Evolutionary conservation across 2,888 invertebrate genomes (phyloP).

Genomic region (Erebia palarica): DNA sequence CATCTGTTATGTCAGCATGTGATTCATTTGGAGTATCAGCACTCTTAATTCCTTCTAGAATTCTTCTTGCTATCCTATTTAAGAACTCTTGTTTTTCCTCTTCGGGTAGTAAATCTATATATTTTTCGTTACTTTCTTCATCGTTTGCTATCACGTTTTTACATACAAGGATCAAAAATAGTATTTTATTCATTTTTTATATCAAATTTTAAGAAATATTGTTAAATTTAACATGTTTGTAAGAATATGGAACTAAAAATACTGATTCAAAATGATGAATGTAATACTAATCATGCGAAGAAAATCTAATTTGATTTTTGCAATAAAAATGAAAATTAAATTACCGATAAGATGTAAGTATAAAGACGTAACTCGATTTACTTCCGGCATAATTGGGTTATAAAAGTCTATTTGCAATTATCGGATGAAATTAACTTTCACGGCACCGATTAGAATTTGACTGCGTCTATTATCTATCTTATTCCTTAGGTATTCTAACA

Average conservation of each 20-base stretch:
- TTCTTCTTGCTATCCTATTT: constrained; percentile 62
- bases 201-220: constrained; percentile 43
- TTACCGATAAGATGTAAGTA: constrained; percentile 23
- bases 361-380: background rate
- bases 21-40: constrained; percentile 41
- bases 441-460: constrained; percentile 5
- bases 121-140: constrained; percentile 56
- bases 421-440: constrained; percentile 3
- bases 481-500: background rate
- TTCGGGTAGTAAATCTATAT: constrained; percentile 63
- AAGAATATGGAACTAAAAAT: constrained; percentile 5
- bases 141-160: constrained; percentile 37
- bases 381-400: background rate
- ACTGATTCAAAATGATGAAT: constrained; percentile 29
- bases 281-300: constrained; percentile 38
- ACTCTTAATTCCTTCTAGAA: constrained; percentile 55
- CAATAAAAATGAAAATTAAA: constrained; percentile 14
- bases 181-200: constrained; percentile 45
- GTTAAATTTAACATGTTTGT: constrained; percentile 12
- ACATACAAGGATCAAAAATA: constrained; percentile 44
- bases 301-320: constrained; percentile 29
- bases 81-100: constrained; percentile 63
- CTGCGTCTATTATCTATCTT: background rate
- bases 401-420: constrained; percentile 5
- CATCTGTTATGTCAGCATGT: constrained; percentile 54